Base-by-base conservation (phyloP, 2,797 vertebrate species). In the Myotis pilosus region DNA sequence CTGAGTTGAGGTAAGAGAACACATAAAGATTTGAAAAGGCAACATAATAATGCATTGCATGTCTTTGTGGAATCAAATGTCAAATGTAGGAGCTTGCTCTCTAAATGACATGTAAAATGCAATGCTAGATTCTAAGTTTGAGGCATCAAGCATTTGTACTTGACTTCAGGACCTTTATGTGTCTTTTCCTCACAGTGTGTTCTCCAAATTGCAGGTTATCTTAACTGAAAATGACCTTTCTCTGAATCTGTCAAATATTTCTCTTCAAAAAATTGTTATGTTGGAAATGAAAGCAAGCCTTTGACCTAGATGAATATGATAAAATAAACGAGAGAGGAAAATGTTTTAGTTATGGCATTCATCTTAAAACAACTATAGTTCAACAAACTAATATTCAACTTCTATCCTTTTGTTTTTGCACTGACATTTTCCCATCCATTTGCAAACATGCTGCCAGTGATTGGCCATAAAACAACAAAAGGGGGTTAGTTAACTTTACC, bases 181-280 rank as follows among this genome's bases (percentile, higher is more conserved):
- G 11, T 79, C 28, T 66, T 55, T 85, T 53, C 89, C 36, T 72
- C 66, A 9, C 13, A 62, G 1, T 53, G 1, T 25, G 69, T 69
- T 89, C 64, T 87, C 47, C 23, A 84, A 89, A 91, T 87, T 83
- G n/a, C 17, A 69, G 60, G 33, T 84, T 91, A 85, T 80, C 62
- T 68, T 23, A 96, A 81, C 30, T 87, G 87, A 89, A 94, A 96
- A 94, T 87, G 72, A 79, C 9, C 71, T 96, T 86, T 81, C 57
- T 90, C 12, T 51, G 89, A 87, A 80, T 78, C 72, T 95, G 68
- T 30, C 53, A 95, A 76, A 93, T 76, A 85, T 10, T 6, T 82
- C 12, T 84, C 71, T 84, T 92, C 16, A 64, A 36, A 51, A 89
- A 94, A 94, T 87, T 81, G 30, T 72, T 87, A 55, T 28, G 30